phyloP scores from a whole-genome alignment of 2,888 invertebrate genomes.

The Sesia bembeciformis region DNA sequence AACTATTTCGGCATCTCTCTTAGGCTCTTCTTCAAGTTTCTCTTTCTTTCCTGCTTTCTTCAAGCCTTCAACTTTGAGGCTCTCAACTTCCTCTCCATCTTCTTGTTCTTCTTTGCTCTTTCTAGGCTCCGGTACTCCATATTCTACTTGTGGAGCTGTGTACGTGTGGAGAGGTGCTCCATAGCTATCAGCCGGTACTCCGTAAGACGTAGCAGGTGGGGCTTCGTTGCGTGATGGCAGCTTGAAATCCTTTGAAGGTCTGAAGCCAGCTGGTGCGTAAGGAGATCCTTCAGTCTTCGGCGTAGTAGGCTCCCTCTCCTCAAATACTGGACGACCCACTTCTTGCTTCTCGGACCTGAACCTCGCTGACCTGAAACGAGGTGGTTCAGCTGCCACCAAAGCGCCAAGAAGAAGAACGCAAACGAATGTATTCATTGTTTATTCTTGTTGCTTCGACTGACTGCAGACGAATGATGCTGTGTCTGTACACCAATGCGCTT shows the following conservation, averaged over 20 bases:
- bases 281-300: slow-evolving; percentile 32
- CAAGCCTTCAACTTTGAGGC: slow-evolving; percentile 8
- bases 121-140: slow-evolving; percentile 29
- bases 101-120: slow-evolving; percentile 1
- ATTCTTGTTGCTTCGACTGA: slow-evolving; percentile 37
- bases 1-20: slow-evolving; percentile 45
- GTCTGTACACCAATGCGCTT: slow-evolving; percentile 25
- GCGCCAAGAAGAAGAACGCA: slow-evolving; percentile 44
- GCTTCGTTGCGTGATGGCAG: slow-evolving; percentile 46
- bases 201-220: slow-evolving; percentile 51
- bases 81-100: slow-evolving; percentile 7
- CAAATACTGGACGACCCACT: background rate
- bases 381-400: slow-evolving; percentile 49
- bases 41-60: slow-evolving; percentile 17
- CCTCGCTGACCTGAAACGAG: slow-evolving; percentile 35
- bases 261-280: slow-evolving; percentile 53
- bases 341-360: slow-evolving; percentile 46
- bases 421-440: slow-evolving; percentile 45
- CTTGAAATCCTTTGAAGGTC: slow-evolving; percentile 45
- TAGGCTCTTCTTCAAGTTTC: slow-evolving; percentile 34
- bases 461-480: slow-evolving; percentile 57
- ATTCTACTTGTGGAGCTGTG: slow-evolving; percentile 40
- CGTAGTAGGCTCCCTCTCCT: slow-evolving; percentile 24
- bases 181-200: slow-evolving; percentile 53
- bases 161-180: slow-evolving; percentile 52